Evolutionary conservation across 2,797 vertebrate species (phyloP).

Genomic region (Enteromius viviparus): DNA sequence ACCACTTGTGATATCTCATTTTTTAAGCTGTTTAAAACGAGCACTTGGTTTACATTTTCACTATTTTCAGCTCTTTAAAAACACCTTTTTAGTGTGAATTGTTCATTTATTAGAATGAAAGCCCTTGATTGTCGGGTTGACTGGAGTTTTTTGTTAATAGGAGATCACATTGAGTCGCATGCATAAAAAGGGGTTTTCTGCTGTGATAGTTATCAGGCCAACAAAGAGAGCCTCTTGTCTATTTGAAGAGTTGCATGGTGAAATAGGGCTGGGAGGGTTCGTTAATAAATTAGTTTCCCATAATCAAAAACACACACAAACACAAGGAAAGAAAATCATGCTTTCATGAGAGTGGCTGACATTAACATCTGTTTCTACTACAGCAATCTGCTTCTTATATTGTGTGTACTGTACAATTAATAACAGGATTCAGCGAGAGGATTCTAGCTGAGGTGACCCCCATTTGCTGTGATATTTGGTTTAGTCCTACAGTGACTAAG

Average conservation of each 20-base stretch:
- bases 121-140: conserved; percentile 6
- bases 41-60: not conserved
- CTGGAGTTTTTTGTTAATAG: conserved; percentile 18
- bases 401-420: conserved; percentile 57
- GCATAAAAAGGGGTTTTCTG: conserved; percentile 47
- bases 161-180: conserved; percentile 39
- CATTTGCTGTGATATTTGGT: conserved; percentile 49
- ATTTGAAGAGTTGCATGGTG: conserved; percentile 44
- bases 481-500: conserved; percentile 47
- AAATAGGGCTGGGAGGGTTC: conserved; percentile 66
- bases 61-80: conserved; percentile 13
- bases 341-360: conserved; percentile 66
- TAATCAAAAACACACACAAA: conserved; percentile 70
- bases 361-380: conserved; percentile 77
- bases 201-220: conserved; percentile 54
- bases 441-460: conserved; percentile 53
- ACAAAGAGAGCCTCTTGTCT: conserved; percentile 53
- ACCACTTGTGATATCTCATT: not conserved
- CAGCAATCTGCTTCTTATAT: conserved; percentile 69
- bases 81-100: conserved; percentile 10
- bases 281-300: conserved; percentile 65
- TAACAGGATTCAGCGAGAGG: conserved; percentile 52
- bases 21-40: conserved; percentile 1
- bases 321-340: conserved; percentile 63
- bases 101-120: conserved; percentile 13